These are phyloP conservation scores for Trochalopteron elliotii DNA, from an alignment of 2,113 vertebrate species.

Conservation along the genomic window DNA sequence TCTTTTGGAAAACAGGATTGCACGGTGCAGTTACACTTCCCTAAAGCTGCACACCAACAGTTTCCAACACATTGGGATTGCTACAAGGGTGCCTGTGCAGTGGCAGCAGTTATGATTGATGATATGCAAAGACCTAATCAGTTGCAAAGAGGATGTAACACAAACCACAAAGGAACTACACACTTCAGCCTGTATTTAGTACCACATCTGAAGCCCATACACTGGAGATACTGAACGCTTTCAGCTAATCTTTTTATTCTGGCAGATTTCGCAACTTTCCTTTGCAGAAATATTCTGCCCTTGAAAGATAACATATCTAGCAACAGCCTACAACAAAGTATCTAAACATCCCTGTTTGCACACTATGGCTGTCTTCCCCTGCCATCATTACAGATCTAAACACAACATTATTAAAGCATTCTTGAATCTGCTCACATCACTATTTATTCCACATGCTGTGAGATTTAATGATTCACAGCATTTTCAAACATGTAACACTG, in stretches of 20 bases:
- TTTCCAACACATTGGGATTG: background rate
- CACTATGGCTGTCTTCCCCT: background rate
- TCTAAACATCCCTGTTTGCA: background rate
- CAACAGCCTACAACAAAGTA: conserved; percentile 8
- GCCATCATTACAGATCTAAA: background rate
- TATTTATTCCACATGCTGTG: background rate
- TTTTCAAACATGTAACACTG: background rate
- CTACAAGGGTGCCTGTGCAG: conserved; percentile 14
- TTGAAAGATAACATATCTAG: conserved; percentile 56
- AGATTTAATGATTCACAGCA: conserved; percentile 12
- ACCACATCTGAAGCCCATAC: background rate
- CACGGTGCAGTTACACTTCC: conserved; percentile 49
- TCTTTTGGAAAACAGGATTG: conserved; percentile 13
- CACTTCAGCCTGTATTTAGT: conserved; percentile 29
- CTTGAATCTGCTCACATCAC: background rate
- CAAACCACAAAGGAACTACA: conserved; percentile 72
- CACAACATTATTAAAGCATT: background rate
- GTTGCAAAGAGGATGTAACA: conserved; percentile 64
- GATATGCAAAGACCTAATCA: conserved; percentile 48
- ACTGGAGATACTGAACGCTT: conserved; percentile 27
- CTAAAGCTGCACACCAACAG: conserved; percentile 49
- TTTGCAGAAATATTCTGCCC: conserved; percentile 54
- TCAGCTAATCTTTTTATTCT: conserved; percentile 28
- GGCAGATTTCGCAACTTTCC: conserved; percentile 59
- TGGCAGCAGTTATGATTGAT: conserved; percentile 61